Base-by-base conservation (phyloP, 2,888 invertebrate species). In the Lochmaea capreae region DNA sequence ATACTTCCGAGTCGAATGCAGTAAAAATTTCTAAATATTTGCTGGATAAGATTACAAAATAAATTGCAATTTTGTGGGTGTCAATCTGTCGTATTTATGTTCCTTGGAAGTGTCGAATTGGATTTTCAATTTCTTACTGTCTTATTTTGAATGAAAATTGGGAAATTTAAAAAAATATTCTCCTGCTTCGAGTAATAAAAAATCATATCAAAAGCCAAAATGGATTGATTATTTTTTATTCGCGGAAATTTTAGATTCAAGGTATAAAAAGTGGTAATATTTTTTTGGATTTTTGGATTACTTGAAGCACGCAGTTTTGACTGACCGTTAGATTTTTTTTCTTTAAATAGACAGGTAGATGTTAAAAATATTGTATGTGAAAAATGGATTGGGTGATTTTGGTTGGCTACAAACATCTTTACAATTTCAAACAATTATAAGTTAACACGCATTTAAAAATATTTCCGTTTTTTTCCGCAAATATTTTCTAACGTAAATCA, bases 241-340 rank as follows among this genome's bases (percentile, higher is more conserved):
- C 10, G 22, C 59, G 26, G 59, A 61, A 59, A 18, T 43, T 43
- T 43, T 42, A 10, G 14, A 33, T 33, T 26, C n/a, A 18, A 58
- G 18, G 57, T 18, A 26, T 57, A 57, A 57, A 57, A 16, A 22
- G 22, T 18, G 10, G 57, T 61, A n/a, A 2, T 62, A 46, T 42
- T 62, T 16, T 63, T 63, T 63, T 43, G 62, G 63, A 65, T 57
- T 71, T 62, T 71, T 71, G 65, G 58, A 71, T 65, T 71, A 71
- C 71, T 70, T 70, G 71, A 71, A 65, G 71, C 58, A 65, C 71
- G 49, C 65, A 65, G 57, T 65, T 63, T 57, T 58, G 65, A 71
- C 65, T 71, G 11, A 71, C 54, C 66, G 72, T 75, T 75, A 72
- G 75, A 75, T 75, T 75, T 75, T 71, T 67, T 75, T 75, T 75